Evolutionary conservation across 2,113 vertebrate genomes (phyloP).

Genomic region (Oncorhynchus gorbuscha): DNA sequence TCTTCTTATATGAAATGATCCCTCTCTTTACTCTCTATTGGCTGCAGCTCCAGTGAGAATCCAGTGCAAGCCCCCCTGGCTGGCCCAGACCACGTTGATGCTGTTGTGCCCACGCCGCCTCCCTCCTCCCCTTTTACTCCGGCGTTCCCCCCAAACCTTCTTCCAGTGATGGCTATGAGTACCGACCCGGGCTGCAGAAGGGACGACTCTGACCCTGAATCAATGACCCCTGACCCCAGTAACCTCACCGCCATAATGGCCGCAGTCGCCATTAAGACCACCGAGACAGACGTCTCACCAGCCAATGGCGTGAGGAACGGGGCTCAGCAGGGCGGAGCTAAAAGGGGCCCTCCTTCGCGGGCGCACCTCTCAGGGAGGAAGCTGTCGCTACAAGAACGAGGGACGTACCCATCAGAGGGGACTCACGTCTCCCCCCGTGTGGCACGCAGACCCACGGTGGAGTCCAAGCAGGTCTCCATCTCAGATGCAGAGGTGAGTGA

Average conservation of each 20-base stretch:
- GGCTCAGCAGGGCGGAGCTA: conserved; percentile 44
- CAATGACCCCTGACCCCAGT: conserved; percentile 39
- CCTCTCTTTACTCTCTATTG: neutral
- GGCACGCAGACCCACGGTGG: conserved; percentile 86
- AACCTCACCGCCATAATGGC: conserved; percentile 81
- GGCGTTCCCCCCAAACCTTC: conserved; percentile 10
- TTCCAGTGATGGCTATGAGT: conserved; percentile 68
- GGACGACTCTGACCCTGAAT: conserved; percentile 47
- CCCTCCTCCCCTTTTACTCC: conserved; percentile 28
- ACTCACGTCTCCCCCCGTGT: conserved; percentile 80
- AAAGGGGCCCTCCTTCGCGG: conserved; percentile 61
- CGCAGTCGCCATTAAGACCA: conserved; percentile 67
- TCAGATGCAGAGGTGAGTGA: conserved; percentile 90
- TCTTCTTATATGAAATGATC: no score
- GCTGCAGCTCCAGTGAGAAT: no score
- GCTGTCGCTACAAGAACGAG: conserved; percentile 90
- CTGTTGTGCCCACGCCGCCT: conserved; percentile 20
- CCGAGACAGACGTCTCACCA: conserved; percentile 21
- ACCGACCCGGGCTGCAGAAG: conserved; percentile 55
- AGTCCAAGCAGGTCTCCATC: conserved; percentile 90
- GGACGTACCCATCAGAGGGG: conserved; percentile 68
- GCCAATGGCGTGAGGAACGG: conserved; percentile 70
- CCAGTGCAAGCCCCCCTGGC: neutral
- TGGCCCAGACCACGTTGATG: conserved; percentile 52
- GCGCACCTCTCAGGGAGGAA: conserved; percentile 86